phyloP scores from a whole-genome alignment of 2,113 vertebrate species.

The Phalacrocorax brasilianus region DNA sequence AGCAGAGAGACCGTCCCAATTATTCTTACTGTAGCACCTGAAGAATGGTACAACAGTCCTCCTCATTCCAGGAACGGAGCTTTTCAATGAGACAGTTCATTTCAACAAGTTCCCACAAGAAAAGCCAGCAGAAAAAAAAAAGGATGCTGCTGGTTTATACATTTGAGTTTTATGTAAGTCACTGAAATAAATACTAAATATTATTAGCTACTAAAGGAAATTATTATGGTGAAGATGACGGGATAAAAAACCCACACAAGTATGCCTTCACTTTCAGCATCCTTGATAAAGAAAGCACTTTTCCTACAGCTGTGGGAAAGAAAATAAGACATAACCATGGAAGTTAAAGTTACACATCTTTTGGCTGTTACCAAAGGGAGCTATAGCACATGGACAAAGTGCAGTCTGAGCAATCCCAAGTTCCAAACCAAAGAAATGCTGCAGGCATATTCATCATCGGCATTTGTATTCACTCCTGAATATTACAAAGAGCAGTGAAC shows the following conservation, averaged over 20 bases:
- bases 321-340: neutral
- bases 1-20: neutral
- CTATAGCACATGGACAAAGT: neutral
- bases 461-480: neutral
- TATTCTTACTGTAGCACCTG: neutral
- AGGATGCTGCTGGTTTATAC: constrained; percentile 22
- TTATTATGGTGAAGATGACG: neutral
- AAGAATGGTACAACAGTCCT: neutral
- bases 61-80: neutral
- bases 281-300: constrained; percentile 28
- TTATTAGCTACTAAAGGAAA: constrained; percentile 59
- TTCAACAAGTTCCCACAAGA: constrained; percentile 41
- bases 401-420: neutral
- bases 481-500: neutral
- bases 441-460: neutral
- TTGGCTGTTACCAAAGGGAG: constrained; percentile 25
- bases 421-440: constrained; percentile 11
- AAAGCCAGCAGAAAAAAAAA: neutral
- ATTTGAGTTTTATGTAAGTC: constrained; percentile 41
- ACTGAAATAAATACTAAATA: constrained; percentile 34
- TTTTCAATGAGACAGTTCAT: constrained; percentile 24
- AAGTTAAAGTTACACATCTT: constrained; percentile 16
- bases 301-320: constrained; percentile 52
- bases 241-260: neutral
- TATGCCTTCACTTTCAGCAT: neutral